Conservation (phyloP, 2,888 invertebrate genomes). For the Lampropteryx suffumata region DNA sequence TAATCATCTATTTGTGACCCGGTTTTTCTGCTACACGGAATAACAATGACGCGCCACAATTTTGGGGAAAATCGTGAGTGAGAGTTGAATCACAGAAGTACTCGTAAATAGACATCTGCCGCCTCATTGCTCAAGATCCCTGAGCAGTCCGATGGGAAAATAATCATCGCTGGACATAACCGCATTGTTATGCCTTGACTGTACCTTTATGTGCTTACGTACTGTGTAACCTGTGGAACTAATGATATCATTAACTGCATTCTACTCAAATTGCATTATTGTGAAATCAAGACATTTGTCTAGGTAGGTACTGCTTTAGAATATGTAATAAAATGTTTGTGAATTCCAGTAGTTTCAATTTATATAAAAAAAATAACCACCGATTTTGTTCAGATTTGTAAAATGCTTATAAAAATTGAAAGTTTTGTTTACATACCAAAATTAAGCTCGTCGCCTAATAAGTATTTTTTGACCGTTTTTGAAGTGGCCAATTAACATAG, state of each 20-base stretch:
- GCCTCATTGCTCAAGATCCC: constrained; percentile 45
- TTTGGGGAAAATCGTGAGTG: constrained; percentile 43
- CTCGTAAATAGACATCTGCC: no score
- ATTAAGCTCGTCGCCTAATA: no score
- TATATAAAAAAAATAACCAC: no score
- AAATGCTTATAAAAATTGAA: no score
- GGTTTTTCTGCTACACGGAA: constrained; percentile 5
- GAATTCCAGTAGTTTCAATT: no score
- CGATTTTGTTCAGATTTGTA: no score
- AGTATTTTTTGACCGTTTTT: no score
- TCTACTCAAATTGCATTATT: constrained; percentile 34
- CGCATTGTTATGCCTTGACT: constrained; percentile 43
- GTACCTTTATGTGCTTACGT: constrained; percentile 6
- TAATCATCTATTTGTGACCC: constrained; percentile 2
- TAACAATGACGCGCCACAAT: constrained; percentile 18
- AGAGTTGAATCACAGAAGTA: constrained; percentile 42
- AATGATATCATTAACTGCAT: constrained; percentile 39
- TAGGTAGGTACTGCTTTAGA: background rate
- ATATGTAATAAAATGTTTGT: background rate
- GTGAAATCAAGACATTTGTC: constrained; percentile 23
- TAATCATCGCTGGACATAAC: constrained; percentile 31
- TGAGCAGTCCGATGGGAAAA: constrained; percentile 20
- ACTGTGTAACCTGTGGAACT: constrained; percentile 28
- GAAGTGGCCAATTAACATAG: no score
- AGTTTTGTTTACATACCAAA: no score